A percentile compares a stretch with the other conserved stretches of the same genome.
These are phyloP conservation scores for Xiphophorus maculatus DNA, from an alignment of 2,113 vertebrate genomes.

Conservation along the genomic window DNA sequence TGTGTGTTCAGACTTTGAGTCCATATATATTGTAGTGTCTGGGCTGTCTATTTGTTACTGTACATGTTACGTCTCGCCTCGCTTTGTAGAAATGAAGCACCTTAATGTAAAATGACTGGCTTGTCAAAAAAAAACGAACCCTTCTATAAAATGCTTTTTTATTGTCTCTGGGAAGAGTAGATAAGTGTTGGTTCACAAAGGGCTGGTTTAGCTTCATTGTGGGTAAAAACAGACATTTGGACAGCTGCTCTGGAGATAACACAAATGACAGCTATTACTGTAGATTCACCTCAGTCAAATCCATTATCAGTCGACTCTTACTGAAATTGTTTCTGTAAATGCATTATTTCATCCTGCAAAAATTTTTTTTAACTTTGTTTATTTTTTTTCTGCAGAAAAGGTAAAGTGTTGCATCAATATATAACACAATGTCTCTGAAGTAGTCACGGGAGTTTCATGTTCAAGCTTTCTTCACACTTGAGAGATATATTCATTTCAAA, in stretches of 20 bases:
- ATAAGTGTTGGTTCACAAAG: constrained; percentile 76
- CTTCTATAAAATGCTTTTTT: constrained; percentile 75
- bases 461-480: constrained; percentile 58
- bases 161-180: constrained; percentile 71
- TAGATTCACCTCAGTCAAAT: constrained; percentile 71
- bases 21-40: constrained; percentile 44
- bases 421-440: constrained; percentile 52
- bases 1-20: constrained; percentile 55
- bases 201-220: constrained; percentile 79
- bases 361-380: constrained; percentile 2
- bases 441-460: constrained; percentile 53
- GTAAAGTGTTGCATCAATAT: constrained; percentile 44
- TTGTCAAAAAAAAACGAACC: constrained; percentile 71
- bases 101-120: constrained; percentile 78
- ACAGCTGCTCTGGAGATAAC: constrained; percentile 75
- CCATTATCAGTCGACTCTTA: constrained; percentile 53
- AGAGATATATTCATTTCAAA: constrained; percentile 59
- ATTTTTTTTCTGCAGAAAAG: constrained; percentile 37
- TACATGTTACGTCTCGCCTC: constrained; percentile 73
- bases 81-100: constrained; percentile 79
- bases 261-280: constrained; percentile 71
- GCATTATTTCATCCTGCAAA: constrained; percentile 43
- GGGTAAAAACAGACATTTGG: constrained; percentile 76
- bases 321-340: constrained; percentile 52
- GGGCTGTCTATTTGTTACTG: constrained; percentile 61